Conservation (phyloP, 2,797 vertebrate genomes). For the Decapterus maruadsi region DNA sequence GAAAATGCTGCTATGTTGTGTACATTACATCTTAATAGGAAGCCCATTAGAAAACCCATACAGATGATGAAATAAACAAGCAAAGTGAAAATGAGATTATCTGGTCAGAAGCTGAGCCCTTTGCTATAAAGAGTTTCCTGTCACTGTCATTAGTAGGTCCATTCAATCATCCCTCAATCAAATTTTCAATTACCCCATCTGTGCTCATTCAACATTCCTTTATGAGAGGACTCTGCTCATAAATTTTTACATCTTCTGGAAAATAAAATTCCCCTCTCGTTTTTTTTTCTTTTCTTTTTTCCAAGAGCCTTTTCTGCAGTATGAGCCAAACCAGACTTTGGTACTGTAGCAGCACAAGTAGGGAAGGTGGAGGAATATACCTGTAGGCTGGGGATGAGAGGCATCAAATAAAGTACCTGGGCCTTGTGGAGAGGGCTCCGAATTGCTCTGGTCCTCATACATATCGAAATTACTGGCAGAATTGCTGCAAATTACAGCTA, state of each 20-base stretch:
- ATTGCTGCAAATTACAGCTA: constrained; percentile 82
- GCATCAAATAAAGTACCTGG: constrained; percentile 72
- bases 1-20: constrained; percentile 15
- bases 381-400: constrained; percentile 62
- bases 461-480: constrained; percentile 77
- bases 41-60: constrained; percentile 39
- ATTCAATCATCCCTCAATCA: constrained; percentile 60
- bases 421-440: constrained; percentile 59
- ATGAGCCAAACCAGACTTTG: constrained; percentile 24
- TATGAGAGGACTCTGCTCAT: constrained; percentile 59
- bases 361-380: constrained; percentile 50
- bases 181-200: constrained; percentile 65
- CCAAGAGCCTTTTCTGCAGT: constrained; percentile 29
- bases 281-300: constrained; percentile 1
- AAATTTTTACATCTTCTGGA: constrained; percentile 53
- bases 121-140: constrained; percentile 17
- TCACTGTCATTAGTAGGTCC: constrained; percentile 34
- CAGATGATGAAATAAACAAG: constrained; percentile 37
- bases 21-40: constrained; percentile 20
- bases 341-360: constrained; percentile 14
- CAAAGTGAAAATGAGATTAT: constrained; percentile 32
- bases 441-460: constrained; percentile 75
- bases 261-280: constrained; percentile 43
- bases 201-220: constrained; percentile 55
- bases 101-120: constrained; percentile 6